Conservation (phyloP, 1,140 invertebrate species). For the Zaprionus vittiger region DNA sequence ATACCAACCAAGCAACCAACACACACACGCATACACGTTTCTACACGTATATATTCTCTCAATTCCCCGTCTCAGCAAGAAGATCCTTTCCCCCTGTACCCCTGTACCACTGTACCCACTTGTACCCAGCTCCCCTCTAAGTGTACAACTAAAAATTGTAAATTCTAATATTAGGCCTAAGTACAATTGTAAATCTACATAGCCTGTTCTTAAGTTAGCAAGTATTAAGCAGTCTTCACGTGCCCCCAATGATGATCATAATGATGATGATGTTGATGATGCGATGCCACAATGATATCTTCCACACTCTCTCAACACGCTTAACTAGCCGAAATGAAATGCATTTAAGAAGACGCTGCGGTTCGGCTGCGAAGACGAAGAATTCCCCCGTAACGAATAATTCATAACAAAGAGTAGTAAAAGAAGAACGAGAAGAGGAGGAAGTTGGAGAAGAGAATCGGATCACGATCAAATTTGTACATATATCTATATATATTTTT, state of each 20-base stretch:
- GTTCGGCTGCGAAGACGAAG: conserved; percentile 6
- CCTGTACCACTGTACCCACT: background rate
- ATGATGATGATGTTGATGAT: background rate
- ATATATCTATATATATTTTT: conserved; percentile 42
- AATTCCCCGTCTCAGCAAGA: conserved; percentile 2
- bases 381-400: conserved; percentile 17
- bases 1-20: background rate
- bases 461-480: conserved; percentile 45
- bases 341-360: conserved; percentile 46
- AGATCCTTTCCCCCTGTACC: background rate
- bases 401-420: background rate
- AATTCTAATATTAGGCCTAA: conserved; percentile 77
- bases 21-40: conserved; percentile 1
- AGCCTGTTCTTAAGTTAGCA: conserved; percentile 67
- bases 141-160: conserved; percentile 62
- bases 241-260: conserved; percentile 16
- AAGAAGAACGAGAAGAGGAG: background rate
- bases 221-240: conserved; percentile 75
- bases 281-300: conserved; percentile 1
- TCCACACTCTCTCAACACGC: conserved; percentile 22
- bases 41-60: conserved; percentile 14
- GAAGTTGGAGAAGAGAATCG: background rate
- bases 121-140: conserved; percentile 20
- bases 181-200: conserved; percentile 71
- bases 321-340: conserved; percentile 35